Evolutionary conservation across 2,797 vertebrate genomes (phyloP).

Genomic region (Alectoris magna): DNA sequence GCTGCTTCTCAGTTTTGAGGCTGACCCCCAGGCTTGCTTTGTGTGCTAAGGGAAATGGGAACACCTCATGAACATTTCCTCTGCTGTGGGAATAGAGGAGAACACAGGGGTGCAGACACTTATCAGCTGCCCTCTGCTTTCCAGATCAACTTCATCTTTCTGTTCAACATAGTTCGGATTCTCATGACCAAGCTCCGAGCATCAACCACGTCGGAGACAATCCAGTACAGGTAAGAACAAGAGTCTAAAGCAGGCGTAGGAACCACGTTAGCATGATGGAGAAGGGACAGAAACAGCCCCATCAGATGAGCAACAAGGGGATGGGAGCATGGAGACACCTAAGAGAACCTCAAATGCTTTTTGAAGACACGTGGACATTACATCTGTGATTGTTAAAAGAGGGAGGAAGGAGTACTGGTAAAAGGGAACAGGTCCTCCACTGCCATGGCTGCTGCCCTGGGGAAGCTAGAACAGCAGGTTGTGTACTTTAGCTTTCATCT

Average conservation of each 20-base stretch:
- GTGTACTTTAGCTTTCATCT: background rate
- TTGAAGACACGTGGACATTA: rapidly evolving
- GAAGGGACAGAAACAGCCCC: background rate
- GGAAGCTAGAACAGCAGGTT: background rate
- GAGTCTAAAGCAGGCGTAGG: rapidly evolving
- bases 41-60: too few relatives aligned
- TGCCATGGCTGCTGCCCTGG: background rate
- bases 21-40: background rate
- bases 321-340: background rate
- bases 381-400: background rate
- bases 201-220: constrained; percentile 94
- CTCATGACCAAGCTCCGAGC: constrained; percentile 96
- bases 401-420: background rate
- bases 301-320: background rate
- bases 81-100: background rate
- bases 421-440: background rate
- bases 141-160: constrained; percentile 96
- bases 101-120: background rate
- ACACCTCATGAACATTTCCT: background rate
- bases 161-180: constrained; percentile 95
- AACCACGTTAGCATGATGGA: rapidly evolving
- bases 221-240: constrained; percentile 90
- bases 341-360: background rate
- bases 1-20: background rate
- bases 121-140: background rate